Evolutionary conservation across 2,888 invertebrate genomes (phyloP).

Genomic region (Selenia dentaria): DNA sequence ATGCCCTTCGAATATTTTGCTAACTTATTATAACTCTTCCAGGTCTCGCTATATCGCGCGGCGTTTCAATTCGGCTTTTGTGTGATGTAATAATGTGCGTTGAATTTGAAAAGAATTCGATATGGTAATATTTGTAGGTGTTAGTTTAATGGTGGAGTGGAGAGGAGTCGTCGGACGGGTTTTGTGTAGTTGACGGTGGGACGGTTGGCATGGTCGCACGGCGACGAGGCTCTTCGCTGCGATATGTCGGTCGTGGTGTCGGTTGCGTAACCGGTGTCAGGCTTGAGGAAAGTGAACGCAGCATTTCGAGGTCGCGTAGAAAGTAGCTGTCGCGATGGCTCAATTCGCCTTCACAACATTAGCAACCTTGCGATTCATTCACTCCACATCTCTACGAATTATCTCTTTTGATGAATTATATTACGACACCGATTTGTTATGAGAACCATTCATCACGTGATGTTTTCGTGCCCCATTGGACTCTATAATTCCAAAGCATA

Average conservation of each 20-base stretch:
- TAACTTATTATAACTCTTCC: conserved; percentile 68
- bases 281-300: conserved; percentile 82
- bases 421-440: conserved; percentile 35
- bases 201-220: conserved; percentile 28
- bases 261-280: conserved; percentile 80
- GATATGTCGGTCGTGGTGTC: conserved; percentile 74
- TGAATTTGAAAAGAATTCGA: conserved; percentile 41
- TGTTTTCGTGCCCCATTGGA: conserved; percentile 42
- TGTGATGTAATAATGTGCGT: conserved; percentile 54
- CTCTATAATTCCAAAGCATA: conserved; percentile 47
- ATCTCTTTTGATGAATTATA: conserved; percentile 33
- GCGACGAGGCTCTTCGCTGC: conserved; percentile 44
- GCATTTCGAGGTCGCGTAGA: conserved; percentile 83
- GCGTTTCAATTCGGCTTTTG: conserved; percentile 35
- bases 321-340: conserved; percentile 69
- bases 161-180: conserved; percentile 46
- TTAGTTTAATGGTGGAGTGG: conserved; percentile 38
- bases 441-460: conserved; percentile 47
- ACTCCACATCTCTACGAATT: conserved; percentile 25
- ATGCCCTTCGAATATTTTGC: conserved; percentile 77
- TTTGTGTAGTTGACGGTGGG: conserved; percentile 42
- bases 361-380: conserved; percentile 45
- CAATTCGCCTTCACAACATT: conserved; percentile 45
- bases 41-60: conserved; percentile 34
- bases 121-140: conserved; percentile 47